Base-by-base conservation (phyloP, 2,888 invertebrate genomes). In the Chydorus sphaericus region DNA sequence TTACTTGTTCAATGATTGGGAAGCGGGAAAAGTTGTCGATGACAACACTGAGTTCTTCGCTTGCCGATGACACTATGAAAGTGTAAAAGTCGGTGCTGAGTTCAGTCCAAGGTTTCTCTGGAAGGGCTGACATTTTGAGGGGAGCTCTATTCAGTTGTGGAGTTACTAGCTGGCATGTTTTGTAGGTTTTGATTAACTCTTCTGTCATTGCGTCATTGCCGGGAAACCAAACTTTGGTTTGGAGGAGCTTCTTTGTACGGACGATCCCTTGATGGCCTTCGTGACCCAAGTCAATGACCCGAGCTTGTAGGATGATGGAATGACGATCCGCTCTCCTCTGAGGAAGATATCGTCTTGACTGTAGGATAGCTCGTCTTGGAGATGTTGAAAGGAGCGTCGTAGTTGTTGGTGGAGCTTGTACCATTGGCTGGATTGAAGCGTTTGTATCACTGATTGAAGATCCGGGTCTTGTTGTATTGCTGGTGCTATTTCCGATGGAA, bases 31-130 rank as follows among this genome's bases (percentile, higher is more conserved):
- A 55, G 28, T 14, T 16, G 30, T 55, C 55, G 23, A 51, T 28
- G n/a, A 55, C 55, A 14, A 52, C 55, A 14, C 52, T 1, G 16
- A 51, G 4, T 16, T 52, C 20, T 29, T 55, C 55, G 5, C 55
- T 23, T 26, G 51, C 4, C 6, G 55, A 26, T n/a, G n/a, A n/a
- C n/a, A n/a, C n/a, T n/a, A n/a, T n/a, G 20, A 55, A 28, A 16
- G 23, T 33, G 26, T 14, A 26, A 33, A 55, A 52, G 29, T 55
- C 50, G 23, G 31, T 29, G 29, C 18, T 49, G 11, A 53, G 26
- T 14, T 55, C 49, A 11, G 10, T 18, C 44, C 55, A 55, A 18
- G 54, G 54, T 29, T 20, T 36, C 18, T 26, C 26, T 16, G 54
- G 54, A 16, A 54, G 39, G 1, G 20, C 16, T n/a, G 54, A 39